Evolutionary conservation across 2,888 invertebrate genomes (phyloP), one percentile per base, ranked within the genome.

Genomic region (Campaea margaritaria): DNA sequence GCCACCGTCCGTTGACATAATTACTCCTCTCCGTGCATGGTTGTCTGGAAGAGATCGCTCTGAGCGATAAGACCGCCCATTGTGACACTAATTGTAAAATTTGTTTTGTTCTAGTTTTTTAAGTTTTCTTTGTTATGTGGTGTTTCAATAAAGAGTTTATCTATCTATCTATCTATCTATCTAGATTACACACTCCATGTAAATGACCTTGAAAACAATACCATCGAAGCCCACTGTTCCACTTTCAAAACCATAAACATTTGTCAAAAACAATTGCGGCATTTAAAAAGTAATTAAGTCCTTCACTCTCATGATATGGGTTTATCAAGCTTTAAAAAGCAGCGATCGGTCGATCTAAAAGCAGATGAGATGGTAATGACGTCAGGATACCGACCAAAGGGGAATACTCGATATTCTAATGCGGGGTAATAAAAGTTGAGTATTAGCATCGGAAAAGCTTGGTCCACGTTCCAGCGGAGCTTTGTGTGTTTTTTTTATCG

Each of bases 331-430:
- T 31, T 50, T 53, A 60, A 59, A 72, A 67, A 65, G 60, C 61
- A 64, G 49, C 53, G 28, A 47, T 38, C 36, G 45, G 39, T 56
- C 66, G 61, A 70, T 55, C 49, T 58, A 54, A 66, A 74, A 76
- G 73, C 78, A 79, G 76, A 79, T 75, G 75, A 74, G 77, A 82
- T 81, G 81, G 69, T 80, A 84, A 84, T 84, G 73, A 69, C 70
- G 69, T 56, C 73, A 70, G 75, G 73, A 74, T 76, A 74, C 69
- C 71, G 70, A 69, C 72, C 75, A 73, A 75, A 73, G 75, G 65
- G 65, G 78, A 80, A 78, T 79, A 79, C 81, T 85, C 82, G 82
- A 84, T 85, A 86, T 86, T 86, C 86, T 83, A 85, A 86, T 85
- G 81, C 74, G 68, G 71, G 71, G 81, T 77, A 85, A 85, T 86